A percentile compares a stretch with the other conserved stretches of the same genome.
Evolutionary conservation across 2,797 vertebrate genomes (phyloP).

Genomic region (Onychomys torridus): DNA sequence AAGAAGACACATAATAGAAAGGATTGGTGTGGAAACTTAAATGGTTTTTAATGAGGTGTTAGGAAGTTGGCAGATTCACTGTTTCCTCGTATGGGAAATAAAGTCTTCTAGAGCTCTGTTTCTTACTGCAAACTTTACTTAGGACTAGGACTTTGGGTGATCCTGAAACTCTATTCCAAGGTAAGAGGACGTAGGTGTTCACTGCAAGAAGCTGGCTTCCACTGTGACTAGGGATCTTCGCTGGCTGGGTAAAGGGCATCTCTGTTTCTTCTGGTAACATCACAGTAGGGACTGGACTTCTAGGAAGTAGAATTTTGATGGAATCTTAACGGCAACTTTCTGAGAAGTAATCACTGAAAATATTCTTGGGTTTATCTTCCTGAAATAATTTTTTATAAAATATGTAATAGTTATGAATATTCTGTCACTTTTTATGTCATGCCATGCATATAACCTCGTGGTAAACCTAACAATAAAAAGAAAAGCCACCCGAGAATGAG

Average conservation of each 20-base stretch:
- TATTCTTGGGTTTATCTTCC: background rate
- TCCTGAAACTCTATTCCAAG: background rate
- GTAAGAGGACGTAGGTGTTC: no score
- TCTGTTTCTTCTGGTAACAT: background rate
- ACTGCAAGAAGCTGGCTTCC: background rate
- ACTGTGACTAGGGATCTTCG: background rate
- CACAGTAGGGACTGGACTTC: background rate
- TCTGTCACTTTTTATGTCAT: background rate
- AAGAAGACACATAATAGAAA: background rate
- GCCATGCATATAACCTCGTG: background rate
- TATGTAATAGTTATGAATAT: background rate
- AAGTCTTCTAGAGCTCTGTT: background rate
- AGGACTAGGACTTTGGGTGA: background rate
- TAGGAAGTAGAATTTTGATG: background rate
- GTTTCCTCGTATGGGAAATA: background rate
- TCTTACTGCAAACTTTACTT: background rate
- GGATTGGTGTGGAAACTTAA: background rate
- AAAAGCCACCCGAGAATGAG: background rate
- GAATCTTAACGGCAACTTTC: background rate
- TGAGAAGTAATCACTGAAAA: background rate
- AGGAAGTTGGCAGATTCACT: background rate
- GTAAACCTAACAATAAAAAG: background rate
- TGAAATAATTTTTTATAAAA: conserved; percentile 19
- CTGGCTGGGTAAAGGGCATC: background rate
- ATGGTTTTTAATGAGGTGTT: conserved; percentile 1